Evolutionary conservation across 2,888 invertebrate species (phyloP).

Genomic region (Ectemnius continuus): DNA sequence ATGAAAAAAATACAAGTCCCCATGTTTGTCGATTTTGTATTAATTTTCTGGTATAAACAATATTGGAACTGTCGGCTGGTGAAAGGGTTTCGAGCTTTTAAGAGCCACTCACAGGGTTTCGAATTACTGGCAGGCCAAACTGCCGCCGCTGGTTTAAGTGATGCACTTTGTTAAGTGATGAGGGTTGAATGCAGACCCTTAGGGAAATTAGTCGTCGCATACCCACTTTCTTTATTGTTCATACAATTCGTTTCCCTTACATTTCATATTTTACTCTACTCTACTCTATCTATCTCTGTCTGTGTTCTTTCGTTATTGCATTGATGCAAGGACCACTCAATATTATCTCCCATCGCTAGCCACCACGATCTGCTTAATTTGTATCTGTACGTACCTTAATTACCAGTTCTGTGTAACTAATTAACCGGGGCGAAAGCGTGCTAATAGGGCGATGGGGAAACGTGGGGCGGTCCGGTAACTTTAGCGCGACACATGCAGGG

Average conservation of each 20-base stretch:
- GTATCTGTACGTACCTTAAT: conserved; percentile 69
- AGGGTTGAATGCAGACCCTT: conserved; percentile 16
- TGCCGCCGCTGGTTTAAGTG: too few relatives aligned
- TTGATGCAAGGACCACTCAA: conserved; percentile 90
- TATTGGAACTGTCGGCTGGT: too few relatives aligned
- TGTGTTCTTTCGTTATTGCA: conserved; percentile 73
- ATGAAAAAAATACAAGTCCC: too few relatives aligned
- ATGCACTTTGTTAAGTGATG: too few relatives aligned
- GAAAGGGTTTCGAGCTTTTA: too few relatives aligned
- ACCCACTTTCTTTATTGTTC: conserved; percentile 48
- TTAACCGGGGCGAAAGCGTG: conserved; percentile 49
- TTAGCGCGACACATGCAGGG: conserved; percentile 16
- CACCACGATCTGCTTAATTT: conserved; percentile 76
- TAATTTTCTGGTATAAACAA: too few relatives aligned
- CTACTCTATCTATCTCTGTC: conserved; percentile 13
- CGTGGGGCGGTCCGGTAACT: conserved; percentile 18
- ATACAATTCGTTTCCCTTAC: conserved; percentile 51
- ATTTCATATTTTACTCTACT: conserved; percentile 48
- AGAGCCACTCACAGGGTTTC: too few relatives aligned
- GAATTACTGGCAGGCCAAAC: too few relatives aligned
- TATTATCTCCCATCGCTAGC: conserved; percentile 77
- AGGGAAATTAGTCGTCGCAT: conserved; percentile 33
- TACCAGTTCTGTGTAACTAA: conserved; percentile 63
- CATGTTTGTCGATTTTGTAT: too few relatives aligned
- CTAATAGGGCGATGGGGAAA: too few relatives aligned